Evolutionary conservation across 2,797 vertebrate genomes (phyloP).

Genomic region (Tinamus major): DNA sequence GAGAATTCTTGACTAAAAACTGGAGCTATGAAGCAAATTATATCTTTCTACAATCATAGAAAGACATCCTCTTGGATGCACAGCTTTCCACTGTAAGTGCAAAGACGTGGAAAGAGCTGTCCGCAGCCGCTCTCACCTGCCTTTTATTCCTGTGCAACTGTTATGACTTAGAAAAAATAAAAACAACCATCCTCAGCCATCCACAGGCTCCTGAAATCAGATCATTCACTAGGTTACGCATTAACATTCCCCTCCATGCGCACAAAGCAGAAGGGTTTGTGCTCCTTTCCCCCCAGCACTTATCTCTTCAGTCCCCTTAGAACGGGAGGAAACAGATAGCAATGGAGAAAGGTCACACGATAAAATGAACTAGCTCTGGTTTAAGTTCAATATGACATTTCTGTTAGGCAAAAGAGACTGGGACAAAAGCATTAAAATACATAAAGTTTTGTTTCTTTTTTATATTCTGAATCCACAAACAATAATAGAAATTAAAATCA

Average conservation of each 20-base stretch:
- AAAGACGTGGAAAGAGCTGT: background rate
- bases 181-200: background rate
- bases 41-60: background rate
- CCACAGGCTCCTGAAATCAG: background rate
- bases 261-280: background rate
- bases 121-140: background rate
- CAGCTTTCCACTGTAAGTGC: accelerated
- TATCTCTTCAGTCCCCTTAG: background rate
- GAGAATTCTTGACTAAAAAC: background rate
- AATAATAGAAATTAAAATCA: background rate
- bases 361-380: background rate
- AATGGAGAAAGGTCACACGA: background rate
- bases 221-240: background rate
- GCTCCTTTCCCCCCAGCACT: background rate
- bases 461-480: background rate
- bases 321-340: background rate
- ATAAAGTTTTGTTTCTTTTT: background rate
- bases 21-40: too few species aligned
- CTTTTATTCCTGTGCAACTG: background rate
- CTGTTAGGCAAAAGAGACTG: background rate
- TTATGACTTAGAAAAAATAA: background rate
- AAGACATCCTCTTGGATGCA: background rate
- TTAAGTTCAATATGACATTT: background rate
- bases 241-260: background rate
- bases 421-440: background rate